These are phyloP conservation scores for Charaxes varanes DNA, from an alignment of 1,140 invertebrate species.

Conservation along the genomic window DNA sequence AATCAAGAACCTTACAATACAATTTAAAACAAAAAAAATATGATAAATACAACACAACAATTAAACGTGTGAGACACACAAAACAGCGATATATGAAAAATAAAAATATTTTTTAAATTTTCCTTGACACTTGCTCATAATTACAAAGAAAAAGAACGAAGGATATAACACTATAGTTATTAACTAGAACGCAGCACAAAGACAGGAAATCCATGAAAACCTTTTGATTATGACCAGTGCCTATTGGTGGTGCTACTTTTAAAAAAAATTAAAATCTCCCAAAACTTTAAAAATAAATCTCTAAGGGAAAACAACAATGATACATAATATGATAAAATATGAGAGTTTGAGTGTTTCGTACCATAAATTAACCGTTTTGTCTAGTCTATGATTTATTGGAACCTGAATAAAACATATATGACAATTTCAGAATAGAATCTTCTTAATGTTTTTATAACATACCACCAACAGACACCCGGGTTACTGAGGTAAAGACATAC, in stretches of 20 bases:
- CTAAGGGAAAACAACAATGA: no score
- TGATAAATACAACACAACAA: constrained; percentile 1
- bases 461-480: constrained; percentile 32
- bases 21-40: constrained; percentile 10
- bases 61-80: constrained; percentile 24
- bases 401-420: no score
- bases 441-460: neutral
- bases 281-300: no score
- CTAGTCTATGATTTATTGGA: no score
- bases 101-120: constrained; percentile 26
- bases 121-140: constrained; percentile 67
- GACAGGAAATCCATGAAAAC: constrained; percentile 45
- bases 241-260: no score
- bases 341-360: no score
- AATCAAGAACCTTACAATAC: no score
- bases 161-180: constrained; percentile 29
- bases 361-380: no score
- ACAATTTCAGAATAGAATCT: no score
- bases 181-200: constrained; percentile 55
- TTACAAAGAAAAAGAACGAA: constrained; percentile 51
- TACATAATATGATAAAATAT: no score
- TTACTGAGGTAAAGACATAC: constrained; percentile 36
- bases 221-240: constrained; percentile 32
- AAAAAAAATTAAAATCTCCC: no score
- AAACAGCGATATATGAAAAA: constrained; percentile 44